Evolutionary conservation across 2,797 vertebrate species (phyloP), one percentile per base, ranked within the genome.

Genomic region (Zalophus californianus): DNA sequence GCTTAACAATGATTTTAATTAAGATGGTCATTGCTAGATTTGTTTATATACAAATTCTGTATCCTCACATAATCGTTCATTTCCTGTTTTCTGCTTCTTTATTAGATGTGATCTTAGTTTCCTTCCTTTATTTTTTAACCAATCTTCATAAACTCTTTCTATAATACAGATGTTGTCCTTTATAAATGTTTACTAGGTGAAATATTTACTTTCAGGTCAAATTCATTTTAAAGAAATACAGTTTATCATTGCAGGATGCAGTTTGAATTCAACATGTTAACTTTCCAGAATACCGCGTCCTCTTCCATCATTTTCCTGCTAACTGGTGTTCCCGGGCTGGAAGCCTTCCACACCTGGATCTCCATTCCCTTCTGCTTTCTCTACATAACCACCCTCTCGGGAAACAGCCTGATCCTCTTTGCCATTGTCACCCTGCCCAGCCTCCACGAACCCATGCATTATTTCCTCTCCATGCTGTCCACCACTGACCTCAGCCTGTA

Each of bases 401-500:
- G 98, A 48, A 23, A 99, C 72, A 98, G 99, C 35, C 98, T 98
- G 16, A 98, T 98, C 60, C 95, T 99, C 6, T 86, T 99, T 27
- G 97, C 96, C 18, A 93, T 98, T 78, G 94, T 84, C 89, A 92
- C 38, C 48, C 75, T 96, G 90, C 60, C 95, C 50, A 95, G 62
- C 68, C 70, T 97, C 38, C 90, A 93, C 0, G 6, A 84, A 38
- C 93, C 90, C 23, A 93, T 96, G 93, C 90, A 87, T 52, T 95
- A 91, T 90, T 97, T 96, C 50, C 90, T 97, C 18, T 96, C 80
- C 70, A 87, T 94, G 94, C 56, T 92, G 13, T 96, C 85, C 11
- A 94, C 80, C 54, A 94, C 94, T 44, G 94, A 97, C 54, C 75
- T 93, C 0, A n/a, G 90, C 48, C 64, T 97, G 54, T 93, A 90